These are phyloP conservation scores for Acromyrmex echinatior DNA, from an alignment of 1,140 invertebrate species.

Conservation along the genomic window DNA sequence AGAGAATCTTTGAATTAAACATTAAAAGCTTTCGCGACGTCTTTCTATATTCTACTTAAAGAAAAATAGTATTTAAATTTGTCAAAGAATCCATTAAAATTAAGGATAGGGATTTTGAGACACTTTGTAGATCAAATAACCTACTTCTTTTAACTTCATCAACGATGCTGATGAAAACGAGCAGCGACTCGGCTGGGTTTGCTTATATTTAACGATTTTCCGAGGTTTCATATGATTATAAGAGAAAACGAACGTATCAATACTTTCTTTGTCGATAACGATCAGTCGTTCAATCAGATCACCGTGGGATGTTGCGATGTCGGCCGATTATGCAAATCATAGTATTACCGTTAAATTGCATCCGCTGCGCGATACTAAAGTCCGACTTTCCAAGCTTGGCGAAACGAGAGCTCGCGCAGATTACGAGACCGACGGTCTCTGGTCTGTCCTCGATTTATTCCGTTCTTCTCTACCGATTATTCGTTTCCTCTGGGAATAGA, in stretches of 20 bases:
- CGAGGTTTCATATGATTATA: neutral
- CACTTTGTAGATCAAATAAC: slow-evolving; percentile 1
- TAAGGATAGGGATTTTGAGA: neutral
- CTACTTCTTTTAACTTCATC: neutral
- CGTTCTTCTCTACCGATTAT: slow-evolving; percentile 24
- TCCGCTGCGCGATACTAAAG: slow-evolving; percentile 71
- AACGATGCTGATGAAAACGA: slow-evolving; percentile 2
- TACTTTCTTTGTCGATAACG: slow-evolving; percentile 27
- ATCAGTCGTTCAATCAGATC: slow-evolving; percentile 29
- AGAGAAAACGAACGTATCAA: slow-evolving; percentile 8
- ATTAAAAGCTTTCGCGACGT: neutral
- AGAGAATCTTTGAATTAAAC: slow-evolving; percentile 14
- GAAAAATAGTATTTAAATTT: neutral
- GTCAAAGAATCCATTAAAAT: slow-evolving; percentile 33
- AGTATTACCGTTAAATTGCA: slow-evolving; percentile 78
- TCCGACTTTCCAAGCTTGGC: slow-evolving; percentile 66
- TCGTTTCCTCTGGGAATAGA: neutral
- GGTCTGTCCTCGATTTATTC: slow-evolving; percentile 17
- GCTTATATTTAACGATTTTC: neutral
- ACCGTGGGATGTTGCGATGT: slow-evolving; percentile 64
- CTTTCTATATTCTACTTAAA: neutral
- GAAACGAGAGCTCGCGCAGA: slow-evolving; percentile 62
- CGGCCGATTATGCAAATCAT: slow-evolving; percentile 80
- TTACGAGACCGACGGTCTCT: slow-evolving; percentile 33
- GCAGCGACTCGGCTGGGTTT: neutral